These are phyloP conservation scores for Pseudorhiza aurosa DNA, from an alignment of 30 jellyfish, hydroid and myxozoan species.

Conservation along the genomic window DNA sequence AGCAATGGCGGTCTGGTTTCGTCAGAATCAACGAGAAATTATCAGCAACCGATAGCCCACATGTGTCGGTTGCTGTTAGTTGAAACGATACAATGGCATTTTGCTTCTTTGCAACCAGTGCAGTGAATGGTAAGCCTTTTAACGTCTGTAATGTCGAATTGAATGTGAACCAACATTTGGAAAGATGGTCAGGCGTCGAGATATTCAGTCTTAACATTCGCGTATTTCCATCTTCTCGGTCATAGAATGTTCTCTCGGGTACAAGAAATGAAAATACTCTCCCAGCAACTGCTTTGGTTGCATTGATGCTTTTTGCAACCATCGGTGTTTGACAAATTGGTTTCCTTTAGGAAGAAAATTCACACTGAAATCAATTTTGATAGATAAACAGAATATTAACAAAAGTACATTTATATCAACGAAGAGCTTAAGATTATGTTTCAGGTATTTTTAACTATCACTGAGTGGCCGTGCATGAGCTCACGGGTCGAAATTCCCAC, in stretches of 20 bases:
- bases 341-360: neutral
- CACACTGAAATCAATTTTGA: too few species aligned
- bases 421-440: too few species aligned
- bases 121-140: conserved; percentile 38
- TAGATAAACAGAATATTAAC: too few species aligned
- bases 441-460: too few species aligned
- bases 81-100: neutral
- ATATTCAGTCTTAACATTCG: neutral
- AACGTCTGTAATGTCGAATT: conserved; percentile 38
- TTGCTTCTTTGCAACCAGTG: neutral
- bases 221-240: conserved; percentile 88
- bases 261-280: conserved; percentile 6
- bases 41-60: conserved; percentile 29
- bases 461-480: too few species aligned
- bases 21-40: conserved; percentile 21
- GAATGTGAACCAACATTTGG: conserved; percentile 49
- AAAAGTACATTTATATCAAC: too few species aligned
- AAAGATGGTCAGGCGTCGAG: neutral
- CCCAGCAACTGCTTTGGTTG: conserved; percentile 34
- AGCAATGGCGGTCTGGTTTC: conserved; percentile 56
- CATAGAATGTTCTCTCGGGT: conserved; percentile 80
- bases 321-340: conserved; percentile 27
- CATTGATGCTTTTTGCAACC: conserved; percentile 22
- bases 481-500: too few species aligned
- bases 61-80: conserved; percentile 40